Percentiles rank a stretch among this genome's conserved stretches.
phyloP scores from a whole-genome alignment of 2,797 vertebrate genomes.

The Heteromormyrus szaboi region DNA sequence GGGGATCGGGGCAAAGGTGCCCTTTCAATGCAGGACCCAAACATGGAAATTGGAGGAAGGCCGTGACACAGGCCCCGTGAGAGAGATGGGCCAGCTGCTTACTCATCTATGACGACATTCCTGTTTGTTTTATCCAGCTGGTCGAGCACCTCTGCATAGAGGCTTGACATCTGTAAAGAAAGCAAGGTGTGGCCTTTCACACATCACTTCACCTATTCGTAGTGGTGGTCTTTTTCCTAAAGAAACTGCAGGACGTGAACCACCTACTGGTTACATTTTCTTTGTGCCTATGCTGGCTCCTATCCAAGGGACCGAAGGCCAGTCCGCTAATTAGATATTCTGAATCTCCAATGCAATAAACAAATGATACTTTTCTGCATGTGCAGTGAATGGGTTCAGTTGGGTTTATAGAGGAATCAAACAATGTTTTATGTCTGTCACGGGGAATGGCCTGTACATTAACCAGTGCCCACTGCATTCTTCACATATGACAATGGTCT shows the following conservation, averaged over 20 bases:
- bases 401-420: not conserved
- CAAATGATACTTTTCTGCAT: not conserved
- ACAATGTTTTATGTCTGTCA: not conserved
- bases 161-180: slow-evolving; percentile 68
- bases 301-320: not conserved
- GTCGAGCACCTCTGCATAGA: slow-evolving; percentile 75
- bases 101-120: slow-evolving; percentile 53
- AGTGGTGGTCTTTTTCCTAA: not conserved
- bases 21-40: slow-evolving; percentile 22
- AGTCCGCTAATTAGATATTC: not conserved
- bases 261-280: not conserved
- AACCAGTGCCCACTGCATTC: not conserved
- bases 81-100: slow-evolving; percentile 17
- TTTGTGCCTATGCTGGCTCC: not conserved
- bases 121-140: slow-evolving; percentile 66
- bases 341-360: not conserved
- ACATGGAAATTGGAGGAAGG: slow-evolving; percentile 49
- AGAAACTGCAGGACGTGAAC: not conserved
- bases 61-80: not conserved
- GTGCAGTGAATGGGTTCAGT: not conserved
- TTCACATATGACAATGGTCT: not conserved
- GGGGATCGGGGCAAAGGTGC: not conserved
- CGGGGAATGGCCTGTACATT: not conserved
- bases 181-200: not conserved
- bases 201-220: not conserved